Percentiles rank a stretch among this genome's conserved stretches.
Conservation (phyloP, 2,113 vertebrate species). For the Rhea pennata region DNA sequence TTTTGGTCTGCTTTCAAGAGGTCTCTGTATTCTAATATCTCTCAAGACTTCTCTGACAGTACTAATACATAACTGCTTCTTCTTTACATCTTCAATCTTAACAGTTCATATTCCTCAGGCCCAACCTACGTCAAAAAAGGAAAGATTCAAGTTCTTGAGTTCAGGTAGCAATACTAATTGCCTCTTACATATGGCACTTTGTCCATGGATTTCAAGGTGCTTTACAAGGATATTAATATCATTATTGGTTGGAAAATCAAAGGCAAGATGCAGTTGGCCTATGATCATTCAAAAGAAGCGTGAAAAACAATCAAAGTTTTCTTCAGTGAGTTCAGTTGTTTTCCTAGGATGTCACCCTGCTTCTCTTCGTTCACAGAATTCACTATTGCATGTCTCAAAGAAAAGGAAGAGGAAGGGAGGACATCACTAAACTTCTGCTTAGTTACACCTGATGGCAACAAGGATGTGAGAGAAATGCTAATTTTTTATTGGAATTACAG, state of each 20-base stretch:
- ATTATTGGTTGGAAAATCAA: background rate
- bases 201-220: background rate
- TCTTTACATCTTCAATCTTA: background rate
- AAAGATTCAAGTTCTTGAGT: background rate
- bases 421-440: background rate
- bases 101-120: background rate
- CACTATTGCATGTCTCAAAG: background rate
- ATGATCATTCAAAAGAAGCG: background rate
- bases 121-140: background rate
- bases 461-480: background rate
- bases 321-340: background rate
- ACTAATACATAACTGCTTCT: background rate
- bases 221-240: background rate
- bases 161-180: background rate
- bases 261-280: background rate
- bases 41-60: background rate
- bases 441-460: background rate
- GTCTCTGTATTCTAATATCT: background rate
- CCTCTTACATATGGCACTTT: background rate
- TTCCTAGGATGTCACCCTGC: background rate
- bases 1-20: background rate
- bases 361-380: background rate
- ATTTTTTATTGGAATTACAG: background rate
- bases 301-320: background rate
- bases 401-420: background rate